Base-by-base conservation (phyloP, 2,113 vertebrate species). In the Urocolius indicus region DNA sequence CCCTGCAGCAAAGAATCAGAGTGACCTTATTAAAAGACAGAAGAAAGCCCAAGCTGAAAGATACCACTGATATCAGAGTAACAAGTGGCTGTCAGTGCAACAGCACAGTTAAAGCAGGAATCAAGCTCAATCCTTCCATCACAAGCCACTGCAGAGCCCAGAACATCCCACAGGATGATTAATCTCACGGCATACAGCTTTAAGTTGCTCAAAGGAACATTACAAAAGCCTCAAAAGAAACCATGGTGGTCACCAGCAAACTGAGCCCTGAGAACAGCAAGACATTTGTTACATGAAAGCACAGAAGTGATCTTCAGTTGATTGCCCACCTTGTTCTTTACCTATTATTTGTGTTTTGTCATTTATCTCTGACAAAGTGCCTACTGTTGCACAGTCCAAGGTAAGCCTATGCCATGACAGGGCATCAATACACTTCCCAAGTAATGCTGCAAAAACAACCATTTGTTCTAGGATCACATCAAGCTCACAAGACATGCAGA, bases 401-500 rank as follows among this genome's bases (percentile, higher is more conserved):
- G 11, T 3, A 51, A 78, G 9, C 38, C 58, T 36, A 26, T 0
- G 0, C 18, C 36, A 21, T 2, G 5, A 9, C 1, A 18, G 7
- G 4, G 48, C 32, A 13, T 1, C 5, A 7, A 30, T 8, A 30
- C 61, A 4, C 30, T 7, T 36, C 45, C n/a, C 67, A 3, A 17
- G 49, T 36, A 51, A 32, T 6, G 43, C 27, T 23, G 34, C 26
- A 21, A 36, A 77, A 79, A 11, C 3, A 23, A 19, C 7, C 11
- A 36, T 59, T 48, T 58, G 57, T 54, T 32, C 79, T 63, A 24
- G 29, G 29, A 43, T 32, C 52, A 36, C 58, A 24, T 5, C 62
- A 41, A 51, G 36, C 18, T 17, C 43, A 5, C 5, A n/a, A 45
- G 61, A 58, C 17, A 24, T 55, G 52, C 72, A 83, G 8, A 62